These are phyloP conservation scores for Alethe castanea DNA, from an alignment of 2,113 vertebrate genomes.

Conservation along the genomic window DNA sequence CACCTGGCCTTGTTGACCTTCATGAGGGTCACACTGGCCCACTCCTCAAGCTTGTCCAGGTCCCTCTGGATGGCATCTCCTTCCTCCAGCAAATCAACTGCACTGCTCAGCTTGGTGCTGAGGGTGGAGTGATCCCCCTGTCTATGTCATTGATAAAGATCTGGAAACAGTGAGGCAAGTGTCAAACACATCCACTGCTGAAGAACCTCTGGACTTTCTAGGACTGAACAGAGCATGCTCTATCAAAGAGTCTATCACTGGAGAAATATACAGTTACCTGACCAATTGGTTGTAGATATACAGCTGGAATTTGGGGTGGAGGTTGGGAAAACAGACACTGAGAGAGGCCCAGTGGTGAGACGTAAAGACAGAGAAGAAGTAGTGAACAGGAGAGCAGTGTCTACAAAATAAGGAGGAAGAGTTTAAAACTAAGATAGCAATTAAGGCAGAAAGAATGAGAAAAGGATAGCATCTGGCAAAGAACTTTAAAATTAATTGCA, in stretches of 20 bases:
- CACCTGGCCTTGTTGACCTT: not conserved
- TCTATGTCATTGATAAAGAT: not conserved
- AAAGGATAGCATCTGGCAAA: constrained; percentile 72
- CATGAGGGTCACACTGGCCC: not conserved
- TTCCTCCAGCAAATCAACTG: not conserved
- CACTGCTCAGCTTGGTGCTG: not conserved
- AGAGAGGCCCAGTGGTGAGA: constrained; percentile 98
- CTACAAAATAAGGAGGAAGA: constrained; percentile 89
- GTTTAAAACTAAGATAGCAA: constrained; percentile 78
- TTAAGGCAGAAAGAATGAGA: constrained; percentile 77
- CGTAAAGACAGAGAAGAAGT: constrained; percentile 99
- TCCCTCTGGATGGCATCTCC: not conserved
- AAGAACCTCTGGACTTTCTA: constrained; percentile 37
- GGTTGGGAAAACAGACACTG: constrained; percentile 98
- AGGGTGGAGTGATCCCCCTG: not conserved
- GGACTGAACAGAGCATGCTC: constrained; percentile 91
- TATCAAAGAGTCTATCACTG: constrained; percentile 81
- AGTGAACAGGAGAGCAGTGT: constrained; percentile 98
- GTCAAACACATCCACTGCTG: not conserved
- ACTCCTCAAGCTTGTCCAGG: not conserved
- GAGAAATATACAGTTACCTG: constrained; percentile 92
- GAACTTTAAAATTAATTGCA: constrained; percentile 51
- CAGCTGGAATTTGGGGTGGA: constrained; percentile 99
- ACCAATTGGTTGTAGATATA: constrained; percentile 99
- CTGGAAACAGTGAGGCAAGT: constrained; percentile 40